A percentile compares a stretch with the other conserved stretches of the same genome.
Evolutionary conservation across 2,113 vertebrate species (phyloP).

Genomic region (Bufo gargarizans): DNA sequence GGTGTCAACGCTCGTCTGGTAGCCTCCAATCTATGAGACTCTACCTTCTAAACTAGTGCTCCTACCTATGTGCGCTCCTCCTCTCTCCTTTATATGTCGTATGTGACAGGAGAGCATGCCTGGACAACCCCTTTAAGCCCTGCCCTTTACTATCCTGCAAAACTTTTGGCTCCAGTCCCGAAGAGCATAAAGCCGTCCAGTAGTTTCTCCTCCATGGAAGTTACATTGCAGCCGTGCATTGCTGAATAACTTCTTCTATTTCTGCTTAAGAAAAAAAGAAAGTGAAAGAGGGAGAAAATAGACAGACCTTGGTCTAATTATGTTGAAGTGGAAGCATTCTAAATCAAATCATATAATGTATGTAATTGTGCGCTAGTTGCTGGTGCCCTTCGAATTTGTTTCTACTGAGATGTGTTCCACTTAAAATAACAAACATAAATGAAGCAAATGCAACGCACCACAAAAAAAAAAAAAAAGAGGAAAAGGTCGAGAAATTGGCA

Average conservation of each 20-base stretch:
- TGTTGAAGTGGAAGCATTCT: constrained; percentile 43
- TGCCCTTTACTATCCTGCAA: too few species aligned
- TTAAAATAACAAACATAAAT: constrained; percentile 66
- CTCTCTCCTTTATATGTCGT: too few species aligned
- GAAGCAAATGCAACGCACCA: constrained; percentile 64
- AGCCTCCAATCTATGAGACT: too few species aligned
- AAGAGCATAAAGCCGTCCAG: background rate
- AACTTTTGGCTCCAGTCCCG: background rate
- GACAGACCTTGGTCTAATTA: constrained; percentile 42
- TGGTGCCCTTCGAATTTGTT: constrained; percentile 54
- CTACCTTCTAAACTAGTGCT: too few species aligned
- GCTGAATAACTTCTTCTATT: background rate
- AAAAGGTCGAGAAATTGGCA: constrained; percentile 65
- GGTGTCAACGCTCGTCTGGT: too few species aligned
- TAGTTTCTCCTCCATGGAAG: background rate
- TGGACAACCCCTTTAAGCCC: too few species aligned
- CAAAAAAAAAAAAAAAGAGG: constrained; percentile 55
- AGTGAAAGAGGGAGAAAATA: background rate
- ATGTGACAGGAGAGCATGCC: background rate
- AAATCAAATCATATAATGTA: constrained; percentile 51
- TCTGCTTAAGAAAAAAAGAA: constrained; percentile 1
- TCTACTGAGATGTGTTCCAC: constrained; percentile 60
- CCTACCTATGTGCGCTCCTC: too few species aligned
- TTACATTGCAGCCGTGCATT: background rate
- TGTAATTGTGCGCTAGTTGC: constrained; percentile 50